Conservation (phyloP, 2,888 invertebrate species). For the Gastracanthus pulcherrimus region DNA sequence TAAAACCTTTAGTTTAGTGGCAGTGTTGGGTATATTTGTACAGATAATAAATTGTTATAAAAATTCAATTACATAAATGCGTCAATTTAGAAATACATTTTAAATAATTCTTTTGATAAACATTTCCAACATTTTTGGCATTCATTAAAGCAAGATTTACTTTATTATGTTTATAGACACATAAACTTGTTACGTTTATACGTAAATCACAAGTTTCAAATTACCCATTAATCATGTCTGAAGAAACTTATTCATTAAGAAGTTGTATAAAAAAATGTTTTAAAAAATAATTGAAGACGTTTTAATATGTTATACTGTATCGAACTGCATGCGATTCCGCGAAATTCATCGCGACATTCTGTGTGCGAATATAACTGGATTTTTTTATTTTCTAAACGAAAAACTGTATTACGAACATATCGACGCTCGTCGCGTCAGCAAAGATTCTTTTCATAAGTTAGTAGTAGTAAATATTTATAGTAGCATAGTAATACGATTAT, state of each 20-base stretch:
- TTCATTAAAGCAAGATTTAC: too few relatives aligned
- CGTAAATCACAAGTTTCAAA: too few relatives aligned
- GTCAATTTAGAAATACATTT: neutral
- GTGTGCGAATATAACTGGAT: neutral
- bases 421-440: constrained; percentile 39
- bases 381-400: neutral
- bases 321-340: constrained; percentile 35
- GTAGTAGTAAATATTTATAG: constrained; percentile 60
- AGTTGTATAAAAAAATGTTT: neutral
- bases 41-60: neutral
- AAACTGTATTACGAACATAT: neutral
- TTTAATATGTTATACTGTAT: constrained; percentile 22
- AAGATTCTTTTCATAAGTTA: constrained; percentile 58
- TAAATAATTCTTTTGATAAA: too few relatives aligned
- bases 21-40: constrained; percentile 24
- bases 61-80: neutral
- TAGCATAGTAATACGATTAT: constrained; percentile 69
- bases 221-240: neutral
- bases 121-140: too few relatives aligned
- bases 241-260: neutral
- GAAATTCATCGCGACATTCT: neutral
- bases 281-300: neutral
- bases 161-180: neutral
- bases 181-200: too few relatives aligned
- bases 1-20: neutral